phyloP scores from a whole-genome alignment of 1,140 invertebrate genomes.

The Venturia canescens region DNA sequence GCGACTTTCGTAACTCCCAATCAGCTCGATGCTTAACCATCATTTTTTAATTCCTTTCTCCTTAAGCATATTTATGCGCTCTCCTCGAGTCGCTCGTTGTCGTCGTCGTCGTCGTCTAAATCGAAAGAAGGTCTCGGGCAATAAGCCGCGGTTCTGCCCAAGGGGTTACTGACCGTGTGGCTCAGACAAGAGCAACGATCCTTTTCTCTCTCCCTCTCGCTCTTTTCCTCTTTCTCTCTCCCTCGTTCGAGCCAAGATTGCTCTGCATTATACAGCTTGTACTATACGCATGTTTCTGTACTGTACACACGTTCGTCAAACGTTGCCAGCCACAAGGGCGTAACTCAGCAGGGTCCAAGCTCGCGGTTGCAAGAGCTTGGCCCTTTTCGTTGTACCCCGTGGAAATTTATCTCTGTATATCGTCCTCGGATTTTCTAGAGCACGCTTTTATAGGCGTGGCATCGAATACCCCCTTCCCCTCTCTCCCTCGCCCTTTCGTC shows the following conservation, averaged over 20 bases:
- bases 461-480: neutral
- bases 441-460: constrained; percentile 46
- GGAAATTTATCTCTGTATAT: constrained; percentile 3
- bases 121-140: constrained; percentile 42
- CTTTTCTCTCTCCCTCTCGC: constrained; percentile 9
- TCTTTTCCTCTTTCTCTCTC: constrained; percentile 10
- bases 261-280: constrained; percentile 31
- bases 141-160: constrained; percentile 11
- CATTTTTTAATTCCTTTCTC: constrained; percentile 41
- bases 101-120: constrained; percentile 39
- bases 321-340: neutral
- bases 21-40: constrained; percentile 32
- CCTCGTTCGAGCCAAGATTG: neutral
- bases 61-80: neutral
- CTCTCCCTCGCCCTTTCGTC: constrained; percentile 1
- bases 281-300: constrained; percentile 26
- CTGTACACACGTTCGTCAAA: neutral
- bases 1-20: constrained; percentile 23
- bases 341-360: neutral
- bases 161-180: constrained; percentile 47
- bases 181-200: constrained; percentile 26
- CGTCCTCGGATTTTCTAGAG: constrained; percentile 45
- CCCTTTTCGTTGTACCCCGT: neutral
- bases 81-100: constrained; percentile 8
- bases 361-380: neutral